Base-by-base conservation (phyloP, 1,140 invertebrate species). In the Drosophila parvula region DNA sequence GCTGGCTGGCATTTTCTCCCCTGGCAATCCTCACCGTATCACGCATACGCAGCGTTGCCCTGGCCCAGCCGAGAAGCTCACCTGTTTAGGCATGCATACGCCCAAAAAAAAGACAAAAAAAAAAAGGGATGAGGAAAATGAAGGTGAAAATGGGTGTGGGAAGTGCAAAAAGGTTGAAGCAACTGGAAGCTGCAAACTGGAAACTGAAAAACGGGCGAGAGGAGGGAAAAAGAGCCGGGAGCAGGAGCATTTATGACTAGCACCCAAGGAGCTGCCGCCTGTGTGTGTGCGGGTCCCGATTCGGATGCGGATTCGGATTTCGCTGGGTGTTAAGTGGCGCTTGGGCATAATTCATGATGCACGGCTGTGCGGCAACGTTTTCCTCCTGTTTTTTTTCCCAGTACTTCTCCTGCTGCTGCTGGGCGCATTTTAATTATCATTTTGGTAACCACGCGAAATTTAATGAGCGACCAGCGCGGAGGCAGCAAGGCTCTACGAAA, bases 371-470 rank as follows among this genome's bases (percentile, higher is more conserved):
- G 44, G 43, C 58, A 50, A 50, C 48, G 28, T 36, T 60, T 50
- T 62, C 22, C 50, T 62, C 12, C 34, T 16, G 44, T 18, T 36
- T 65, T 65, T 65, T 65, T 38, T 16, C 27, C 50, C 27, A 4
- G 32, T 34, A 32, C 41, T 22, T 1, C 22, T 22, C 1, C 22
- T 45, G 28, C 30, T 27, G 30, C 28, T 32, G 61, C 18, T 67
- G 78, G 71, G 62, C 59, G 58, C 71, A 84, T 83, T 83, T 83
- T 83, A 83, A 83, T 83, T 83, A 83, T 83, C 81, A 84, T 83
- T 83, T 70, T 82, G 64, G 78, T 84, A 73, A 73, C 81, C 78
- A 77, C 53, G 81, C 68, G 65, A 84, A 83, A 84, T 84, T 83
- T 83, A 83, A 83, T 83, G 81, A 82, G 79, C 67, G 61, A 41